These are phyloP conservation scores for Muntiacus reevesi DNA, from an alignment of 2,113 vertebrate genomes.

Conservation along the genomic window DNA sequence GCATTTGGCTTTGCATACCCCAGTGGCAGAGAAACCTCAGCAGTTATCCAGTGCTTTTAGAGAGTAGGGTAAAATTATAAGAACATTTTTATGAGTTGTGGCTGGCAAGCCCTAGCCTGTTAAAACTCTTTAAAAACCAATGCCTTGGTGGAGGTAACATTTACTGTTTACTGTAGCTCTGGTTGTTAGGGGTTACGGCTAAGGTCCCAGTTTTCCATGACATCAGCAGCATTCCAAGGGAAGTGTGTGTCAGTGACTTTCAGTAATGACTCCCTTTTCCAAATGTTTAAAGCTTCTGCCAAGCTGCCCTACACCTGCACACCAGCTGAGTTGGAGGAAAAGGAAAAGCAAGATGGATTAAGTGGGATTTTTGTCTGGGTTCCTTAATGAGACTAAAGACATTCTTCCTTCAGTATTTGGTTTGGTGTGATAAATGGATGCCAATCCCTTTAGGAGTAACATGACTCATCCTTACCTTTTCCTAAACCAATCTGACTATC, in stretches of 20 bases:
- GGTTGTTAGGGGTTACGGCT: constrained; percentile 80
- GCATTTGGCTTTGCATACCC: constrained; percentile 45
- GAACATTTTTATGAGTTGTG: constrained; percentile 80
- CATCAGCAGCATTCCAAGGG: constrained; percentile 81
- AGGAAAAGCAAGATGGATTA: constrained; percentile 73
- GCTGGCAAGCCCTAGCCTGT: constrained; percentile 74
- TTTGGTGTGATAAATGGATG: constrained; percentile 50
- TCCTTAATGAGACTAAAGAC: constrained; percentile 71
- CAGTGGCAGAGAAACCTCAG: constrained; percentile 67
- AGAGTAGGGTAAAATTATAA: constrained; percentile 74
- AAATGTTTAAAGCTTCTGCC: constrained; percentile 69
- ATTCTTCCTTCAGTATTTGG: constrained; percentile 54
- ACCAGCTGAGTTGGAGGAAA: constrained; percentile 76
- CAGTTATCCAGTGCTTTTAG: constrained; percentile 73
- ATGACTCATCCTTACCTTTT: constrained; percentile 47
- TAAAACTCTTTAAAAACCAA: constrained; percentile 74
- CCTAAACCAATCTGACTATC: constrained; percentile 8
- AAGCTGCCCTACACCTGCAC: constrained; percentile 78
- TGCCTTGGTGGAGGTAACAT: constrained; percentile 77
- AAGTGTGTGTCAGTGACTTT: constrained; percentile 77
- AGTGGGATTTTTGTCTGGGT: constrained; percentile 74
- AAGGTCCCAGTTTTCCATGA: constrained; percentile 81
- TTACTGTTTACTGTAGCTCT: constrained; percentile 80
- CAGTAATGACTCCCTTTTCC: constrained; percentile 74
- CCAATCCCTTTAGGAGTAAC: constrained; percentile 27